These are phyloP conservation scores for Limnephilus marmoratus DNA, from an alignment of 2,888 invertebrate species.

Conservation along the genomic window DNA sequence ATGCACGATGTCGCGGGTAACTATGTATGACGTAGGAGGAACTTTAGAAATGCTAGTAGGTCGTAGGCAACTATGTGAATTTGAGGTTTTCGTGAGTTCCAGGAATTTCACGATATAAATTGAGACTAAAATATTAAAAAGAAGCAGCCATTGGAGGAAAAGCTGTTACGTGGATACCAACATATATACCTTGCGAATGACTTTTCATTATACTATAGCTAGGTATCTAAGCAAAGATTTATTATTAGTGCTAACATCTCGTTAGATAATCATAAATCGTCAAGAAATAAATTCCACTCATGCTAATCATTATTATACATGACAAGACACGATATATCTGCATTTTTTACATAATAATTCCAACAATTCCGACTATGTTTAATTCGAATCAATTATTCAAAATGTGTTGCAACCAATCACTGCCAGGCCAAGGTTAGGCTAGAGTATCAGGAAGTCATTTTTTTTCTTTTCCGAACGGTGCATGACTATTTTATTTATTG, in stretches of 20 bases:
- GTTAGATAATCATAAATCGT: background rate
- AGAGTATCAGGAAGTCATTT: slow-evolving; percentile 9
- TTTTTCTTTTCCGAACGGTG: background rate
- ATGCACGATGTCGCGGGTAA: slow-evolving; percentile 12
- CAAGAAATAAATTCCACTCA: background rate
- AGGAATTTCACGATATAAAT: background rate
- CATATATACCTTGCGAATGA: too few relatives aligned
- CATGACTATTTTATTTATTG: slow-evolving; percentile 36
- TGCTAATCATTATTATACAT: background rate
- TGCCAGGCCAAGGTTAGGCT: slow-evolving; percentile 11
- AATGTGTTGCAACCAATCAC: background rate
- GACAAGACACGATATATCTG: background rate
- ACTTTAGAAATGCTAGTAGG: background rate
- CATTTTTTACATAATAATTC: background rate
- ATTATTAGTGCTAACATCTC: too few relatives aligned
- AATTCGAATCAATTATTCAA: background rate
- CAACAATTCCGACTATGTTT: background rate
- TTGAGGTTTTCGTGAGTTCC: background rate
- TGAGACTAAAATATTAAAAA: too few relatives aligned
- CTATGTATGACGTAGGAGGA: slow-evolving; percentile 19
- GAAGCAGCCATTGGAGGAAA: too few relatives aligned
- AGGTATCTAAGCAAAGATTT: too few relatives aligned
- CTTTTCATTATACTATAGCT: too few relatives aligned
- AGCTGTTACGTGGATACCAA: too few relatives aligned
- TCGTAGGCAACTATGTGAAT: background rate